phyloP scores from a whole-genome alignment of 1,140 invertebrate genomes.

The Bombus confusus region DNA sequence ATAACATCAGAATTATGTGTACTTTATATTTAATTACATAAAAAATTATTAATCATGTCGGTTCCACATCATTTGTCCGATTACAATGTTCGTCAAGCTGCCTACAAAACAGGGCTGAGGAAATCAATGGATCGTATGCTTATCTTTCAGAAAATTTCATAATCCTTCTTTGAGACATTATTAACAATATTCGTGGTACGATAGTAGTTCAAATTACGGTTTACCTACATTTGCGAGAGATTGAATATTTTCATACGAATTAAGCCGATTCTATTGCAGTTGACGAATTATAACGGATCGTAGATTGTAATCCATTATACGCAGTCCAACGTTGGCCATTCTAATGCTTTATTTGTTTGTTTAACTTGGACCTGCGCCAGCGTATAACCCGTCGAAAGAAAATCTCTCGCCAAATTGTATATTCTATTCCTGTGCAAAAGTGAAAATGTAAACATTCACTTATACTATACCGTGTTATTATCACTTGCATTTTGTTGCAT shows the following conservation, averaged over 20 bases:
- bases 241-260: constrained; percentile 12
- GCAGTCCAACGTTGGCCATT: constrained; percentile 27
- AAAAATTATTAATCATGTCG: constrained; percentile 1
- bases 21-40: neutral
- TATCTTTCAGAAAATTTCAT: neutral
- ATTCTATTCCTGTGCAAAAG: constrained; percentile 48
- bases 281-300: constrained; percentile 42
- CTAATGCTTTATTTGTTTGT: constrained; percentile 52
- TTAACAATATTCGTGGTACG: neutral
- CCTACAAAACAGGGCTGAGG: neutral
- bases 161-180: neutral
- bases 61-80: neutral
- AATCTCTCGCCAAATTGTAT: constrained; percentile 46
- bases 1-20: neutral
- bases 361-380: constrained; percentile 45
- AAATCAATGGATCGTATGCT: neutral
- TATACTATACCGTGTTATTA: neutral
- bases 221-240: neutral
- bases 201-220: neutral
- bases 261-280: neutral
- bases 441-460: constrained; percentile 50
- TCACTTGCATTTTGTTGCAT: neutral
- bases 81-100: constrained; percentile 10
- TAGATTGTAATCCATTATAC: constrained; percentile 54
- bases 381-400: constrained; percentile 29